Evolutionary conservation across 1,140 invertebrate species (phyloP), one percentile per base, ranked within the genome.

Genomic region (Drosophila bifasciata): DNA sequence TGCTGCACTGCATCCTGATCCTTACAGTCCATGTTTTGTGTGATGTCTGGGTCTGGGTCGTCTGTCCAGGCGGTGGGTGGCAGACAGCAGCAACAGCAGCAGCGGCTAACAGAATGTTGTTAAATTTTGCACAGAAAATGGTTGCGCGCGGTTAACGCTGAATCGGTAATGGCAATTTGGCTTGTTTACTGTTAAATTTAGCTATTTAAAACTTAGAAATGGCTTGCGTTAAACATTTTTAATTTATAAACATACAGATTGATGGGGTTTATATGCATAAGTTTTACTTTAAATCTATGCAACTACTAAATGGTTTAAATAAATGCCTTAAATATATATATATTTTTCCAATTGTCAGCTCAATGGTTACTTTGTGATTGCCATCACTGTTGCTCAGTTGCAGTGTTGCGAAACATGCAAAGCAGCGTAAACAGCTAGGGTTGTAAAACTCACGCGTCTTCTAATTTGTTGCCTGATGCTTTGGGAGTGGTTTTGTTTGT

Each of bases 401-500:
- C 17, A 49, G 67, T 70, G 36, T 1, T 70, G 45, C 4, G 9
- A 11, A 43, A 28, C 11, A 0, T 11, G 8, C 32, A 36, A 13
- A 0, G 0, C n/a, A 9, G 11, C 11, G 28, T 11, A 1, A 36
- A 36, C 11, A 3, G 5, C 15, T 25, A 60, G 67, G 21, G 43
- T 32, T 68, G 64, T 1, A 56, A 32, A 63, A 17, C 46, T 16
- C 40, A 51, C 43, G 9, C 44, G 17, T 9, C 36, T 36, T 32
- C 8, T 28, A 32, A 57, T 63, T 70, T 72, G 69, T 72, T 70
- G 62, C 23, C 23, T 49, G 9, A 28, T 46, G 52, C n/a, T 52
- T 75, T 55, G 63, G 81, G 81, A 85, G 81, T 83, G 79, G 75
- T 86, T 86, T 77, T 69, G 57, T 79, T 67, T 74, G 36, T 23